A percentile compares a stretch with the other conserved stretches of the same genome.
Conservation (phyloP, 2,113 vertebrate genomes). For the Prionailurus bengalensis region DNA sequence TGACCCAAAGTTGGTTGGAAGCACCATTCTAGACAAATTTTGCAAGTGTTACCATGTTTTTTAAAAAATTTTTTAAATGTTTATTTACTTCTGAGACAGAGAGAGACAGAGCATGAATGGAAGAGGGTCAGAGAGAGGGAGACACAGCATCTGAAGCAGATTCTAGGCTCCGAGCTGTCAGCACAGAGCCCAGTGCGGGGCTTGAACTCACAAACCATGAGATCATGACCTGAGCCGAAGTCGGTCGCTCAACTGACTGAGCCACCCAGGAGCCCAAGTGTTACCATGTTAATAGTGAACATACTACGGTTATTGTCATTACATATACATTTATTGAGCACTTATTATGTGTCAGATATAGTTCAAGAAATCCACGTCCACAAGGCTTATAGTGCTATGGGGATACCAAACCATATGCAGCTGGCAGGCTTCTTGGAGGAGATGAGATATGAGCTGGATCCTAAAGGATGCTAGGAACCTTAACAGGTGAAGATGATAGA, state of each 20-base stretch:
- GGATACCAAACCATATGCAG: neutral
- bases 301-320: neutral
- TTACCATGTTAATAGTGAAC: slow-evolving; percentile 21
- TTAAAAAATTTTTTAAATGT: accelerated
- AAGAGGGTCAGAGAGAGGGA: no score
- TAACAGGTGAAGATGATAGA: slow-evolving; percentile 1
- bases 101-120: no score
- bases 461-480: slow-evolving; percentile 5
- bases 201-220: no score
- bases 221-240: no score
- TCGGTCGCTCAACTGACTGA: no score
- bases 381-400: neutral
- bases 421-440: neutral
- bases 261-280: neutral
- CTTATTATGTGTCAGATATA: neutral
- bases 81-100: no score
- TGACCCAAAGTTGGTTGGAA: neutral
- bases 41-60: neutral
- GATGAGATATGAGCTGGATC: neutral
- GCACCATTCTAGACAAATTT: slow-evolving; percentile 25
- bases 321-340: neutral
- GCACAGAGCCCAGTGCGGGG: no score
- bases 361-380: neutral
- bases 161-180: no score
- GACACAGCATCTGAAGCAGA: no score